These are phyloP conservation scores for Scortum barcoo DNA, from an alignment of 2,113 vertebrate species.

Conservation along the genomic window DNA sequence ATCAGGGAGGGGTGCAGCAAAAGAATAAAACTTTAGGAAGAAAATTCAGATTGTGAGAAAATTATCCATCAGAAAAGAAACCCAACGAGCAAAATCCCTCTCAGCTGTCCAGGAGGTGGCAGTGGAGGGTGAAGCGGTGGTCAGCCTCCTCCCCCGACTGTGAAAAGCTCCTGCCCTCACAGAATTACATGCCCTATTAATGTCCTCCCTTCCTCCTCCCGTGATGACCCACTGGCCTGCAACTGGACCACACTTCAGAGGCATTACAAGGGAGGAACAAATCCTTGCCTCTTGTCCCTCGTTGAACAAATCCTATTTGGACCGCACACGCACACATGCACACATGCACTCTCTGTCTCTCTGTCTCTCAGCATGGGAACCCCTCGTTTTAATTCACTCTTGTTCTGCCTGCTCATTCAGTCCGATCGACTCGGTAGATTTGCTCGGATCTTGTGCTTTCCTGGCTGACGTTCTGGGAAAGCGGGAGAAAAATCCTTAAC, in stretches of 20 bases:
- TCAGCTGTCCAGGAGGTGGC: slow-evolving; percentile 61
- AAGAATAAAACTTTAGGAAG: neutral
- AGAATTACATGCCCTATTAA: slow-evolving; percentile 71
- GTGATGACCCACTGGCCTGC: slow-evolving; percentile 53
- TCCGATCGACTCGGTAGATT: slow-evolving; percentile 24
- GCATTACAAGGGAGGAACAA: slow-evolving; percentile 14
- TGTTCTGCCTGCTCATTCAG: slow-evolving; percentile 28
- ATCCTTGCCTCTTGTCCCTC: slow-evolving; percentile 13
- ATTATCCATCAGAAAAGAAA: neutral
- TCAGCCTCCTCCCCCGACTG: slow-evolving; percentile 39
- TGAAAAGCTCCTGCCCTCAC: slow-evolving; percentile 58
- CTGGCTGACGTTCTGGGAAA: slow-evolving; percentile 28
- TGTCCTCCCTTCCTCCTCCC: slow-evolving; percentile 48
- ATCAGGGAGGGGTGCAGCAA: neutral
- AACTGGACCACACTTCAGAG: slow-evolving; percentile 42
- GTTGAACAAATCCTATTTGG: slow-evolving; percentile 53
- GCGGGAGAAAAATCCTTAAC: slow-evolving; percentile 33
- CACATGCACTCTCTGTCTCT: too few species aligned
- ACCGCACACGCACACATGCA: slow-evolving; percentile 27
- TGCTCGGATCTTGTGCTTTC: slow-evolving; percentile 19
- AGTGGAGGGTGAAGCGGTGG: slow-evolving; percentile 14
- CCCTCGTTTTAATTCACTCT: slow-evolving; percentile 28
- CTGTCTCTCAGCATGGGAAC: slow-evolving; percentile 9
- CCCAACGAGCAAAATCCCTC: neutral
- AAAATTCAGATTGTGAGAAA: neutral